These are phyloP conservation scores for Aspidiotus rigidus DNA, from an alignment of 2,888 invertebrate genomes.

Conservation along the genomic window DNA sequence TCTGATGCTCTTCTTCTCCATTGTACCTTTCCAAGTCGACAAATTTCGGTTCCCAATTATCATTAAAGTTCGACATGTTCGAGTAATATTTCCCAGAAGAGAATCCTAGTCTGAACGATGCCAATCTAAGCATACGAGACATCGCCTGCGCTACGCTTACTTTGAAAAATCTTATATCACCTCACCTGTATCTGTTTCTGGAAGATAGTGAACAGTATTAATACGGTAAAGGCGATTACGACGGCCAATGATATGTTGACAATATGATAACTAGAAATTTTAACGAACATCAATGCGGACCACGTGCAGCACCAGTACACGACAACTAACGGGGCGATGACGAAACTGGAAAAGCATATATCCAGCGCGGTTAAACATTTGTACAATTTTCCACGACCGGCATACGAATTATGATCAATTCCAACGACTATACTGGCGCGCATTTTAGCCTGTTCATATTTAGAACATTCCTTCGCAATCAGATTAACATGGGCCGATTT, in stretches of 20 bases:
- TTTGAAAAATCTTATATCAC: background rate
- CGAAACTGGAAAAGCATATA: constrained; percentile 25
- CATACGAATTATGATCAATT: constrained; percentile 23
- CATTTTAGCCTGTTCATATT: constrained; percentile 29
- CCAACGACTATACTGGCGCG: constrained; percentile 32
- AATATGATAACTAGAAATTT: background rate
- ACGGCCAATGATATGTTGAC: constrained; percentile 5
- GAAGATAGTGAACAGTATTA: constrained; percentile 23
- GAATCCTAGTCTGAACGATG: no score
- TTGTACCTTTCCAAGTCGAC: no score
- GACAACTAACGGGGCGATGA: constrained; percentile 29
- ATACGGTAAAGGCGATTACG: constrained; percentile 12
- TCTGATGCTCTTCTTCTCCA: no score
- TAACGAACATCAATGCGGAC: constrained; percentile 7
- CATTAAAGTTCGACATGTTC: no score
- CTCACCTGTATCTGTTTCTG: constrained; percentile 27
- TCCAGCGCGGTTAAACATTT: constrained; percentile 21
- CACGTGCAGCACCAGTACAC: constrained; percentile 31
- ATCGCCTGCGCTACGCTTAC: no score
- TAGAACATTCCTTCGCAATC: no score
- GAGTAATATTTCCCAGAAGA: no score
- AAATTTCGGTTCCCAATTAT: no score
- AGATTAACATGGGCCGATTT: no score
- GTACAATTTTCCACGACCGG: constrained; percentile 21
- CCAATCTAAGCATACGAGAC: no score